These are phyloP conservation scores for Chanos chanos DNA, from an alignment of 2,797 vertebrate species.

Conservation along the genomic window DNA sequence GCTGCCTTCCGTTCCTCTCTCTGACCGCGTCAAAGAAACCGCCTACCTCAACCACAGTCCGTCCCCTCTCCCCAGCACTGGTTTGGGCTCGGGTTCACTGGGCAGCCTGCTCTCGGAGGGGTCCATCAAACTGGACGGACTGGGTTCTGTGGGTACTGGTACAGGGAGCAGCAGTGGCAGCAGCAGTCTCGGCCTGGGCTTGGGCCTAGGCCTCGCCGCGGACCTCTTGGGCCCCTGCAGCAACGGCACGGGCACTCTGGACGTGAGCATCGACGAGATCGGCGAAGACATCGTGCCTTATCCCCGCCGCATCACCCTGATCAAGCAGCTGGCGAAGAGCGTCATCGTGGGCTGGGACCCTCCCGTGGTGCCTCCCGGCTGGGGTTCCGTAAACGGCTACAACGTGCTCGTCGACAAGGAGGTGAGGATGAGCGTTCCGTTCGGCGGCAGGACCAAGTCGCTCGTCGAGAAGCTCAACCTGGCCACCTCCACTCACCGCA, in stretches of 20 bases:
- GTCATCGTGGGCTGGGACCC: conserved; percentile 98
- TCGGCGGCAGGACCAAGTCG: conserved; percentile 87
- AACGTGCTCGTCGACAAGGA: conserved; percentile 92
- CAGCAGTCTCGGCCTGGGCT: conserved; percentile 46
- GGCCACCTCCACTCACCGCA: conserved; percentile 81
- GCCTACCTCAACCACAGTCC: conserved; percentile 82
- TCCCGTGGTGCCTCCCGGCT: conserved; percentile 86
- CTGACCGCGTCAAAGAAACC: conserved; percentile 80
- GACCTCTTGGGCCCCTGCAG: conserved; percentile 72
- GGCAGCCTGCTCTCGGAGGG: conserved; percentile 40
- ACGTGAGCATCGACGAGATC: conserved; percentile 86
- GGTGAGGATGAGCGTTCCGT: conserved; percentile 81
- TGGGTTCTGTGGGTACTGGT: conserved; percentile 51
- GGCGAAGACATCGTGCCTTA: conserved; percentile 99
- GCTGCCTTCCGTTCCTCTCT: conserved; percentile 63
- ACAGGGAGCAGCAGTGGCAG: conserved; percentile 51
- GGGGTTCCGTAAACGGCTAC: conserved; percentile 90
- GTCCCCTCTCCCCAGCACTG: conserved; percentile 56
- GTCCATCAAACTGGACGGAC: conserved; percentile 32
- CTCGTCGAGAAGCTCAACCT: conserved; percentile 94
- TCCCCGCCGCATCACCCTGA: conserved; percentile 93
- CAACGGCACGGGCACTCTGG: conserved; percentile 81
- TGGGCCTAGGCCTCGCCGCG: conserved; percentile 57
- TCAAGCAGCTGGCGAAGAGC: conserved; percentile 98
- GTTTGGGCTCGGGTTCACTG: conserved; percentile 31